Evolutionary conservation across 2,888 invertebrate genomes (phyloP), one percentile per base, ranked within the genome.

Genomic region (Eristalinus aeneus): DNA sequence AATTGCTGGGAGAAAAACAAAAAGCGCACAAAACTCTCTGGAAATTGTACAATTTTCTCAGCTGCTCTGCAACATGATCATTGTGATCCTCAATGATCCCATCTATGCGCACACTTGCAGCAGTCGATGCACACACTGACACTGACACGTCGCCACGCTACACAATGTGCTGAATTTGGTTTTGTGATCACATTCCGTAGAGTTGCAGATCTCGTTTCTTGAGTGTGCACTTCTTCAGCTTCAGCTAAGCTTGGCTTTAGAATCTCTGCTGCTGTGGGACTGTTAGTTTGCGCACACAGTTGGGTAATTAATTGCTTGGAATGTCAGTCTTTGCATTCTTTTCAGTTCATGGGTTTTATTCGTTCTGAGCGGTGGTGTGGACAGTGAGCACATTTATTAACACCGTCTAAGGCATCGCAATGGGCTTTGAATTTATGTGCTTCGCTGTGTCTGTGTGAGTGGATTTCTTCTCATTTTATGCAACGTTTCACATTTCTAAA

Each of bases 401-500:
- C 75, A 78, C 79, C 67, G 68, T 80, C 56, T 39, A 12, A 67
- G 54, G 61, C 34, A 63, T 54, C 32, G 12, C 46, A 72, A 31
- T 22, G 63, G 34, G 46, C 58, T 72, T 10, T 67, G 72, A 60
- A 76, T 58, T 39, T 58, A 53, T 23, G 32, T 11, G 2, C 64
- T n/a, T 2, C 27, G 5, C 27, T 27, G 5, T 27, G 27, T 27
- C 27, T 20, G 32, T n/a, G 20, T 53, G 12, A 22, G 27, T 34
- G 53, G 22, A 10, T 67, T 31, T 60, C 53, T 60, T 64, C 56
- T 85, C 39, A 82, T 78, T 82, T 77, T 82, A 82, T 86, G 81
- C 86, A 82, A 78, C 81, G 86, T 82, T 86, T 86, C 86, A 86
- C 82, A 82, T 86, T 86, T 86, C 86, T 82, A 82, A 86, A 82